Evolutionary conservation across 2,113 vertebrate genomes (phyloP).

Genomic region (Ageneiosus marmoratus): DNA sequence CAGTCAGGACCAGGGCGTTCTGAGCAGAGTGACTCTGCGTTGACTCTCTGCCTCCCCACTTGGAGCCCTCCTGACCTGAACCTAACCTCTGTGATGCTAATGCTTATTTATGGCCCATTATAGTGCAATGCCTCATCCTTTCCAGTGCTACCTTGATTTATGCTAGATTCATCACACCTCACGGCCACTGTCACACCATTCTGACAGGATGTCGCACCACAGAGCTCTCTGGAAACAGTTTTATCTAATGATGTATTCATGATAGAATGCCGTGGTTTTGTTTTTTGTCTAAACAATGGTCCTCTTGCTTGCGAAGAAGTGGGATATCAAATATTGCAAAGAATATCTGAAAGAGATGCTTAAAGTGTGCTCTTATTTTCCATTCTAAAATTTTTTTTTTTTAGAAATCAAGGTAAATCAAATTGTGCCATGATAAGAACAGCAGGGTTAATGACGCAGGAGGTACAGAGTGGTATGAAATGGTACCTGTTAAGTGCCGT

Average conservation of each 20-base stretch:
- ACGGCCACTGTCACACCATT: constrained; percentile 35
- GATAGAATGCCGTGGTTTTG: neutral
- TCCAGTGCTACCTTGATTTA: constrained; percentile 48
- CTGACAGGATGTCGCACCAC: constrained; percentile 23
- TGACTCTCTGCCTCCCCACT: constrained; percentile 39
- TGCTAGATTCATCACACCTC: constrained; percentile 45
- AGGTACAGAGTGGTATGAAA: constrained; percentile 42
- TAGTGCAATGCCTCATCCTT: constrained; percentile 52
- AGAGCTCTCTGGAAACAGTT: neutral
- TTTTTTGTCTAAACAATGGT: neutral
- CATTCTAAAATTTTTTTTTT: neutral
- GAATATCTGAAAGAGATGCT: neutral
- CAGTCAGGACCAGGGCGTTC: constrained; percentile 45
- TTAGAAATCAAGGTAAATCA: constrained; percentile 1
- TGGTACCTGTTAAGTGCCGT: constrained; percentile 58
- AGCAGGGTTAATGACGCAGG: constrained; percentile 21
- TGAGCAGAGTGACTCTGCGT: constrained; percentile 39
- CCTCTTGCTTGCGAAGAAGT: neutral
- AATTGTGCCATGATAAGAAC: constrained; percentile 25
- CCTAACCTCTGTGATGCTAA: constrained; percentile 59
- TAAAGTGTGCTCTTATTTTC: neutral
- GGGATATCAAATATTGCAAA: no score
- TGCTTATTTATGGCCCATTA: constrained; percentile 56
- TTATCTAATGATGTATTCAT: neutral
- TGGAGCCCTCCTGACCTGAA: constrained; percentile 52